Conservation (phyloP, 1,140 invertebrate species). For the Rhopalosiphum padi region DNA sequence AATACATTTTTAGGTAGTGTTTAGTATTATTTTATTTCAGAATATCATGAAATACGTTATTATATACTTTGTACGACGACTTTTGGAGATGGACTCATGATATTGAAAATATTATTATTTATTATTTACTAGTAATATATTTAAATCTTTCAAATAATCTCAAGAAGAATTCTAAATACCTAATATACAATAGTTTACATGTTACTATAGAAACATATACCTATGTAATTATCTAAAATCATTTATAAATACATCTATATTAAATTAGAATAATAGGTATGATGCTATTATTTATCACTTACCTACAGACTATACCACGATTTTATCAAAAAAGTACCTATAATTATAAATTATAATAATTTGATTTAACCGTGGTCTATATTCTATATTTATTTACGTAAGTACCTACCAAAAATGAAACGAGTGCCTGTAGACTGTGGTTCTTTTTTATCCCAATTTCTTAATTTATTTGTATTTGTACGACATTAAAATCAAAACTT, state of each 20-base stretch:
- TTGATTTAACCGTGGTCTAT: background rate
- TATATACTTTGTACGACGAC: slow-evolving; percentile 35
- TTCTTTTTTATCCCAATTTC: background rate
- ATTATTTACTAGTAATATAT: background rate
- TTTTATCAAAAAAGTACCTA: background rate
- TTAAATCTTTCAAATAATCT: background rate
- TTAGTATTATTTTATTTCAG: background rate
- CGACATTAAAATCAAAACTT: background rate
- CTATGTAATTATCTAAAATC: background rate
- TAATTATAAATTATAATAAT: background rate
- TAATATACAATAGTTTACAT: background rate
- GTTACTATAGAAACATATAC: background rate
- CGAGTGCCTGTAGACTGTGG: background rate
- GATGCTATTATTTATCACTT: too few species aligned
- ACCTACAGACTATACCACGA: background rate
- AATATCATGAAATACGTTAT: background rate
- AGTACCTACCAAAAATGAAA: background rate
- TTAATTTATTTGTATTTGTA: background rate
- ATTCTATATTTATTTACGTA: background rate
- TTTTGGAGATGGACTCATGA: slow-evolving; percentile 18
- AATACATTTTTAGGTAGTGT: background rate
- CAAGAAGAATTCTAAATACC: background rate
- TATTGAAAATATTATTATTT: background rate
- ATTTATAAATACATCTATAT: background rate
- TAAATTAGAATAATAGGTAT: background rate